Evolutionary conservation across 2,888 invertebrate species (phyloP).

Genomic region (Oasisia sp.): DNA sequence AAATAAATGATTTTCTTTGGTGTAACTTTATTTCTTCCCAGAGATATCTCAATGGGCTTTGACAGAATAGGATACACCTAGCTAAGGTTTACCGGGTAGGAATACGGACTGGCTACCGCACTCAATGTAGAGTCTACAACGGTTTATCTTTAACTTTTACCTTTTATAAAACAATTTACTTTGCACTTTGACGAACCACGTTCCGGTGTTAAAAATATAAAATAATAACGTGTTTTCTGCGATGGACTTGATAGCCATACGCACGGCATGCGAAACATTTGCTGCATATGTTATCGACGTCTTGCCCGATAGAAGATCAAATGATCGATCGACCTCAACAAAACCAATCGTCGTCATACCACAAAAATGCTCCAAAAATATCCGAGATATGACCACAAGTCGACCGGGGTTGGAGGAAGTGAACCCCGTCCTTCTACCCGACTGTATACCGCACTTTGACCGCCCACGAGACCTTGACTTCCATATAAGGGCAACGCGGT

Average conservation of each 20-base stretch:
- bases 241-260: neutral
- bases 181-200: neutral
- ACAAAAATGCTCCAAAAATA: neutral
- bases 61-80: too few relatives aligned
- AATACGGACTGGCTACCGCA: too few relatives aligned
- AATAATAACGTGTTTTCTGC: neutral
- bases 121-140: too few relatives aligned
- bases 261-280: neutral
- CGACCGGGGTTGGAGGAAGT: neutral
- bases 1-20: neutral
- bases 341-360: neutral
- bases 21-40: too few relatives aligned
- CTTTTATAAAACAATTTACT: neutral
- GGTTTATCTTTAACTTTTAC: too few relatives aligned
- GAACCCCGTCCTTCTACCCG: neutral
- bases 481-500: neutral
- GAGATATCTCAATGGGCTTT: too few relatives aligned
- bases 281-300: neutral
- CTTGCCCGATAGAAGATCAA: neutral
- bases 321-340: neutral
- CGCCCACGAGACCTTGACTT: neutral
- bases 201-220: neutral
- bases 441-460: neutral
- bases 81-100: too few relatives aligned
- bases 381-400: neutral